Evolutionary conservation across 2,888 invertebrate genomes (phyloP).

Genomic region (Tiliacea aurago): DNA sequence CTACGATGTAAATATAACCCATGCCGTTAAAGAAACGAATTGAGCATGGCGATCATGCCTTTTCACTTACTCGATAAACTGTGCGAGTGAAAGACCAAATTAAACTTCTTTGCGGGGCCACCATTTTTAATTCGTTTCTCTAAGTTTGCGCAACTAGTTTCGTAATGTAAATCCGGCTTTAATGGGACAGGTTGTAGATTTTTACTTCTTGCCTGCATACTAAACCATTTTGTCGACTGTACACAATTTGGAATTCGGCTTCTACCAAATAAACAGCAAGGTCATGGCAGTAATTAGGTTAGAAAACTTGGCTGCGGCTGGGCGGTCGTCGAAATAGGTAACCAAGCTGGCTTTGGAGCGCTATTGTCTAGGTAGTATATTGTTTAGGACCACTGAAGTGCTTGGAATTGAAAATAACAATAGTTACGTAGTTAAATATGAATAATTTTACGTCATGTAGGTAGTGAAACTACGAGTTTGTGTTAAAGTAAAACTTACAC

Average conservation of each 20-base stretch:
- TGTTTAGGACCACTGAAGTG: no score
- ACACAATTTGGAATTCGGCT: background rate
- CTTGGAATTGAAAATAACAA: background rate
- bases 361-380: constrained; percentile 13
- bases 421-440: background rate
- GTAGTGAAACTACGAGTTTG: background rate
- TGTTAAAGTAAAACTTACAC: background rate
- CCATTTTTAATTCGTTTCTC: background rate
- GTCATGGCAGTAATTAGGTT: constrained; percentile 25
- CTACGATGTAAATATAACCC: background rate
- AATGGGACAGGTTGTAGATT: background rate
- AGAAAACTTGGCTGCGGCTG: constrained; percentile 20
- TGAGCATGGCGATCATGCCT: background rate
- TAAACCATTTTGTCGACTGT: background rate
- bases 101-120: no score
- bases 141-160: no score
- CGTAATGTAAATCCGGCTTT: no score
- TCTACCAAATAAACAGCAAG: background rate
- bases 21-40: background rate
- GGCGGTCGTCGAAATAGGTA: background rate
- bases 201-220: background rate
- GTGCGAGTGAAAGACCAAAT: background rate
- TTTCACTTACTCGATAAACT: background rate
- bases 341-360: background rate
- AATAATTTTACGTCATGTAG: background rate